These are phyloP conservation scores for Eilema griseolum DNA, from an alignment of 2,888 invertebrate species.

Conservation along the genomic window DNA sequence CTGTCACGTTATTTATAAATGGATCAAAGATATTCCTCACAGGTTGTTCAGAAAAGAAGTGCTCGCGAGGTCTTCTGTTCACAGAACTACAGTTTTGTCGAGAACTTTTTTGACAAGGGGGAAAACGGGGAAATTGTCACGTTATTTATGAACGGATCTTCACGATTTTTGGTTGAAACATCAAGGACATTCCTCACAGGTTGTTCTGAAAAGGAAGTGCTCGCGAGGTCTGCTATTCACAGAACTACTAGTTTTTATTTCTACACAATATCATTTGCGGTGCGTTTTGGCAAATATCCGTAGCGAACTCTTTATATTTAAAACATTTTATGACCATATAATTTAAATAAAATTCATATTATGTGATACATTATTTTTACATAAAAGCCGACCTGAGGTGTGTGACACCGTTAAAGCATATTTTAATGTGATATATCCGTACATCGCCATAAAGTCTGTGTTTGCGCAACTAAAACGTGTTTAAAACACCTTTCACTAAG, in stretches of 20 bases:
- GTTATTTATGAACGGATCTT: no score
- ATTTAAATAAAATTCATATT: conserved; percentile 16
- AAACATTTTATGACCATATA: conserved; percentile 13
- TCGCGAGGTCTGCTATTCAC: no score
- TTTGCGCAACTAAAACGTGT: conserved; percentile 27
- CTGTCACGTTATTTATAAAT: no score
- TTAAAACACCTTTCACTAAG: conserved; percentile 28
- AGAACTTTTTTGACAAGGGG: no score
- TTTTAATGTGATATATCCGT: conserved; percentile 28
- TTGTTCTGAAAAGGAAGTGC: no score
- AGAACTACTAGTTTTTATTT: neutral
- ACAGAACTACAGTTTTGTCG: no score
- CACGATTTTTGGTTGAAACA: no score
- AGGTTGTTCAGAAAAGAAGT: no score
- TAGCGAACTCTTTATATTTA: neutral
- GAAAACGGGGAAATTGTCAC: no score
- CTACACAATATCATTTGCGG: neutral
- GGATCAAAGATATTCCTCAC: no score
- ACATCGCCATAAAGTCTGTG: conserved; percentile 20
- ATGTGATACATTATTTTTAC: conserved; percentile 11
- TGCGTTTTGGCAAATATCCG: neutral
- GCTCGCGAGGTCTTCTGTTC: no score
- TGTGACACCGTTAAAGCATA: conserved; percentile 11
- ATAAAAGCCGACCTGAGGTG: conserved; percentile 13
- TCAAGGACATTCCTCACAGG: no score